Conservation (phyloP, 1,140 invertebrate species). For the Tetramorium parvispinum region DNA sequence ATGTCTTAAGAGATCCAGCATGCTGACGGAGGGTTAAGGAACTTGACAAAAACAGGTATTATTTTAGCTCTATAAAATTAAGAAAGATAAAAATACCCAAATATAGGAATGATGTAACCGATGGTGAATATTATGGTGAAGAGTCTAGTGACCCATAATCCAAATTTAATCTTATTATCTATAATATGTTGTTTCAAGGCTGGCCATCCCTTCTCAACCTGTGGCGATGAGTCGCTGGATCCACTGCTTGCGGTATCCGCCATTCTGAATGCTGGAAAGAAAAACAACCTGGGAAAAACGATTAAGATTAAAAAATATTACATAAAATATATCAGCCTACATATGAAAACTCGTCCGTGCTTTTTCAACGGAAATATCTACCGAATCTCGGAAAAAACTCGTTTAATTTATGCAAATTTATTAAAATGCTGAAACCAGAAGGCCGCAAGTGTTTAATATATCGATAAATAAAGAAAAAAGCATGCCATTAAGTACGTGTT, state of each 20-base stretch:
- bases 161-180: conserved; percentile 94
- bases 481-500: neutral
- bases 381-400: neutral
- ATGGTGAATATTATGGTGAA: conserved; percentile 93
- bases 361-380: neutral
- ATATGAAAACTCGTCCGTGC: neutral
- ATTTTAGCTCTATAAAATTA: neutral
- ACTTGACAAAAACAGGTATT: neutral
- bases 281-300: neutral
- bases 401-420: neutral
- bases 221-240: conserved; percentile 67
- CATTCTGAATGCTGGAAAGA: conserved; percentile 75
- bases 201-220: conserved; percentile 85
- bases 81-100: conserved; percentile 90
- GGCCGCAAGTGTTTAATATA: no score
- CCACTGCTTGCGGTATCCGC: conserved; percentile 75
- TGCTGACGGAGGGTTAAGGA: neutral
- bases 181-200: conserved; percentile 90
- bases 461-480: neutral
- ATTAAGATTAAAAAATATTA: neutral
- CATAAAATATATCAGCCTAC: neutral
- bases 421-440: neutral
- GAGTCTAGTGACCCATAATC: conserved; percentile 93
- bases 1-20: no score
- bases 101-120: conserved; percentile 94